phyloP scores from a whole-genome alignment of 2,113 vertebrate species.

The Scytalopus superciliaris region DNA sequence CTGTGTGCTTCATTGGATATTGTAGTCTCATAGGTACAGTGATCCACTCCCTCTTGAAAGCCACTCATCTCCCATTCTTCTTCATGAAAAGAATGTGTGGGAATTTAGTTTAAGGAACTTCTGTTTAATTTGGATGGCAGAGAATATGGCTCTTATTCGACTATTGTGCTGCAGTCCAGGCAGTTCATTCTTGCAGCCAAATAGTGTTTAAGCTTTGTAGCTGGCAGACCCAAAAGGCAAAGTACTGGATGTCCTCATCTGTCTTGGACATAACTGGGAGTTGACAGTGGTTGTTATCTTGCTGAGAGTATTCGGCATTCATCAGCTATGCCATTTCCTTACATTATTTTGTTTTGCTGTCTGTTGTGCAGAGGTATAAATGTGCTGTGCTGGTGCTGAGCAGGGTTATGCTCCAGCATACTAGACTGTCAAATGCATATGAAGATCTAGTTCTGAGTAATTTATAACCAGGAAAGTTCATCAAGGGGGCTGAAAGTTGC shows the following conservation, averaged over 20 bases:
- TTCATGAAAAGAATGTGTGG: neutral
- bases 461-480: neutral
- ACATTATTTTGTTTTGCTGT: neutral
- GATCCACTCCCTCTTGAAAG: neutral
- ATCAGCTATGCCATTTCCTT: neutral
- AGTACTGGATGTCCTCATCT: neutral
- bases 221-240: neutral
- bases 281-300: neutral
- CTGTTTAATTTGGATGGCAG: neutral
- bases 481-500: neutral
- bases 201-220: neutral
- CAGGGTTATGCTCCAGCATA: neutral
- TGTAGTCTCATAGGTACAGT: neutral
- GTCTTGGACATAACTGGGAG: neutral
- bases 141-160: neutral
- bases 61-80: neutral
- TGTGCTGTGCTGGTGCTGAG: neutral
- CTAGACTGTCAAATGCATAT: neutral
- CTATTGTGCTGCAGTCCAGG: neutral
- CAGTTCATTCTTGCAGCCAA: neutral
- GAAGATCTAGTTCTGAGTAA: neutral
- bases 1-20: neutral
- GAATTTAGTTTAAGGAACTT: neutral
- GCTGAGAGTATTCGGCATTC: neutral
- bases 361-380: neutral